Evolutionary conservation across 1,140 invertebrate species (phyloP), one percentile per base, ranked within the genome.

Genomic region (Phthorimaea operculella): DNA sequence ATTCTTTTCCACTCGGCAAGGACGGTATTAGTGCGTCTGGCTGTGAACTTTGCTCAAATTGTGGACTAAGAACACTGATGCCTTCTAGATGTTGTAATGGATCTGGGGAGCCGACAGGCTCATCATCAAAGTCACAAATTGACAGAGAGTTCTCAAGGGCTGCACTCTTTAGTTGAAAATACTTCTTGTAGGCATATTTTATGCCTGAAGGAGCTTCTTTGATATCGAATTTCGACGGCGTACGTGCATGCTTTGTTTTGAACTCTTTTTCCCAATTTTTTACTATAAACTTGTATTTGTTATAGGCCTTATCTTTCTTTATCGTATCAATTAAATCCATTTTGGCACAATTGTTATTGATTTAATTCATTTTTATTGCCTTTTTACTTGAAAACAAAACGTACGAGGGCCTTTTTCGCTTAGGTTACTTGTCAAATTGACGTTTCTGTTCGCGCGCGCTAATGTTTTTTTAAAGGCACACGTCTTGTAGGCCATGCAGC

Each of bases 221-320:
- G 44, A 95, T 94, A 72, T 96, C 93, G 75, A 91, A 89, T 90
- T 93, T 94, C 0, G 90, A 92, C 1, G 93, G 93, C 60, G 90
- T 89, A 16, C 91, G 86, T 45, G 88, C 89, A 76, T 90, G 75
- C 64, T 88, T 88, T 64, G 89, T 88, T 67, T 90, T 92, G 70
- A 94, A 94, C 45, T 91, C 86, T 63, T 90, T 92, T 79, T 94
- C 93, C 93, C 93, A 94, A 65, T 88, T 70, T 86, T 94, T 94
- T 0, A 94, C 91, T 17, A 89, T 88, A 36, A 88, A 76, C 83
- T 94, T 94, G 65, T 88, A 90, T 75, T 92, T 92, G 3, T 76
- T 17, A 55, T 87, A 87, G 8, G 72, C 69, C 70, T 85, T 85
- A 62, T 84, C 75, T 52, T 72, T 72, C 63, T 83, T 80, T 7